Percentiles rank a stretch among this genome's conserved stretches.
These are phyloP conservation scores for Lasius fuliginosus DNA, from an alignment of 2,888 invertebrate genomes.

Conservation along the genomic window DNA sequence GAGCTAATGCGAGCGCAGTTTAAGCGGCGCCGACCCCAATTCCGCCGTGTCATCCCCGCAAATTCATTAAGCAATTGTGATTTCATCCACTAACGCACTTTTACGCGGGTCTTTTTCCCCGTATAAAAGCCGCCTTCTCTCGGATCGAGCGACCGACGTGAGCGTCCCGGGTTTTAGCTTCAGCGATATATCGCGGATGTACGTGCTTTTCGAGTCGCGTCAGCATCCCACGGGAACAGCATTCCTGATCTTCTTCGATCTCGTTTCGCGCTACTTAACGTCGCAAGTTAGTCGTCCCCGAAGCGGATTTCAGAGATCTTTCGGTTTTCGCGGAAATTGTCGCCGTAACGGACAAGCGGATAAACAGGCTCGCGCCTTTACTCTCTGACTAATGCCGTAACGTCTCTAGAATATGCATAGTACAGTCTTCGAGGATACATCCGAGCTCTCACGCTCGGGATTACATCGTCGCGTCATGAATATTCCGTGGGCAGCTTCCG, in stretches of 20 bases:
- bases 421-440: slow-evolving; percentile 55
- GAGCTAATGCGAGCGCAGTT: slow-evolving; percentile 73
- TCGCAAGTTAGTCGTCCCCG: background rate
- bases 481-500: slow-evolving; percentile 51
- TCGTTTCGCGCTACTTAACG: slow-evolving; percentile 38
- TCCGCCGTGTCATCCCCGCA: slow-evolving; percentile 68
- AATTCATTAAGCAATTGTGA: slow-evolving; percentile 80
- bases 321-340: slow-evolving; percentile 19
- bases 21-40: slow-evolving; percentile 75
- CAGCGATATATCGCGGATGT: slow-evolving; percentile 11
- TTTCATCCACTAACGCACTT: slow-evolving; percentile 73
- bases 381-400: slow-evolving; percentile 57
- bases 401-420: slow-evolving; percentile 53
- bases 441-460: slow-evolving; percentile 47
- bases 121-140: slow-evolving; percentile 46
- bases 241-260: slow-evolving; percentile 33
- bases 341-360: slow-evolving; percentile 42
- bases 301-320: background rate
- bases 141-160: slow-evolving; percentile 25
- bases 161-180: slow-evolving; percentile 44
- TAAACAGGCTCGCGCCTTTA: slow-evolving; percentile 54
- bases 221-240: background rate
- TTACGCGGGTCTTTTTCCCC: slow-evolving; percentile 52
- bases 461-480: slow-evolving; percentile 61
- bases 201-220: background rate